A percentile compares a stretch with the other conserved stretches of the same genome.
Evolutionary conservation across 2,113 vertebrate genomes (phyloP).

Genomic region (Terrapene triunguis): DNA sequence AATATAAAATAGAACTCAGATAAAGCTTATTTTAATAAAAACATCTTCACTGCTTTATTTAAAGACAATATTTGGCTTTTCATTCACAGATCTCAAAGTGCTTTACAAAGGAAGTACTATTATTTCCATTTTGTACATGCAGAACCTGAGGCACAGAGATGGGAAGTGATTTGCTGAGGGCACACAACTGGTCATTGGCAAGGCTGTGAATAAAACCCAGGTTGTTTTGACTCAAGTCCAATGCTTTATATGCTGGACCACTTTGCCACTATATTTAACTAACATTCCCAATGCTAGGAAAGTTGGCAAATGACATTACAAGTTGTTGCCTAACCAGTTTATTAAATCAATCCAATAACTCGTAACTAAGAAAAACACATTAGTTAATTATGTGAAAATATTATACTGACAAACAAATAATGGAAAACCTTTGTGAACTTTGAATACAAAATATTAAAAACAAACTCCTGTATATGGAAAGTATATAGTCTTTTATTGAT

Average conservation of each 20-base stretch:
- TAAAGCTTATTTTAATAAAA: conserved; percentile 33
- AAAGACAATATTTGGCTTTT: not conserved
- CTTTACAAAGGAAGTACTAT: not conserved
- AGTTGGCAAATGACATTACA: not conserved
- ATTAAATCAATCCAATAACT: not conserved
- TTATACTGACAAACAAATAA: not conserved
- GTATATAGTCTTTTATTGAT: not conserved
- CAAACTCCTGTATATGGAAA: not conserved
- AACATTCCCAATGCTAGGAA: not conserved
- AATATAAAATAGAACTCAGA: conserved; percentile 1
- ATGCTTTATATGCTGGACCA: not conserved
- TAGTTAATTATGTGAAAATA: not conserved
- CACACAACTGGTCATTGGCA: not conserved
- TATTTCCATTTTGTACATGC: conserved; percentile 5
- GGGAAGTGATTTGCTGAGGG: not conserved
- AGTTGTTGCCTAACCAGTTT: not conserved
- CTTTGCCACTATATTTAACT: not conserved
- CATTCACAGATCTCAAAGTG: not conserved
- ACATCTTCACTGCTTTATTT: conserved; percentile 4
- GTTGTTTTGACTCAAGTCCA: not conserved
- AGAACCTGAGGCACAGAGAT: conserved; percentile 24
- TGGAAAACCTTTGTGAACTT: not conserved
- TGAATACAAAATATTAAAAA: not conserved
- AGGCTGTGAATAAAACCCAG: not conserved
- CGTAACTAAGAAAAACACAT: not conserved